Base-by-base conservation (phyloP, 64 coral and sea anemone genomes). In the Montipora efflorescens region DNA sequence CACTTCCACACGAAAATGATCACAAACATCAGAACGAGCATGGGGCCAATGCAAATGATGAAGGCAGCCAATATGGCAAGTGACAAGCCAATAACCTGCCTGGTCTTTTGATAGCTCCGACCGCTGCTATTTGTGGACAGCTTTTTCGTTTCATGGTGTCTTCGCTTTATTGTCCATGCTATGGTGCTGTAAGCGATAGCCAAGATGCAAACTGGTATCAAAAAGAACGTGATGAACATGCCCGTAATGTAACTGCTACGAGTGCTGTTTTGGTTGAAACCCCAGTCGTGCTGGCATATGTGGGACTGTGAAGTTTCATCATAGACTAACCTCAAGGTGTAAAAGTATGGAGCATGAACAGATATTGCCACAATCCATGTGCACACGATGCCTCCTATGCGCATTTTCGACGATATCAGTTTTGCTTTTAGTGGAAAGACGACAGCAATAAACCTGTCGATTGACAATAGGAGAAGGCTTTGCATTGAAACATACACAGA, bases 371-470 rank as follows among this genome's bases (percentile, higher is more conserved):
- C 21, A 10, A 75, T 50, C 85, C 85, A 88, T 57, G 85, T 88
- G 8, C 67, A 88, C 9, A 15, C 20, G 51, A 88, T 88, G 8
- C 47, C n/a, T 3, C 21, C 68, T 10, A 53, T 22, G 14, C 61
- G 69, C 48, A 88, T 43, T 55, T 74, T 86, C 12, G 45, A 11
- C 59, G 59, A 64, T 8, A 64, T 64, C 3, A 64, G 59, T 15
- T 64, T 92, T 48, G 20, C 36, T 4, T 57, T 58, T 49, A 92
- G 22, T 8, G 90, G 90, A 62, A 55, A 83, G 67, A 84, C 52
- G 22, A 72, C 69, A 16, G 90, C 66, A 57, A 61, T 13, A 22
- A 82, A 45, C 53, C 90, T 81, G 68, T 92, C 90, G 5, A 92
- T n/a, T 69, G 90, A 45, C 4, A 92, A 84, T 8, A 81, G 11